Base-by-base conservation (phyloP, 2,888 invertebrate species). In the Amitus sp. region DNA sequence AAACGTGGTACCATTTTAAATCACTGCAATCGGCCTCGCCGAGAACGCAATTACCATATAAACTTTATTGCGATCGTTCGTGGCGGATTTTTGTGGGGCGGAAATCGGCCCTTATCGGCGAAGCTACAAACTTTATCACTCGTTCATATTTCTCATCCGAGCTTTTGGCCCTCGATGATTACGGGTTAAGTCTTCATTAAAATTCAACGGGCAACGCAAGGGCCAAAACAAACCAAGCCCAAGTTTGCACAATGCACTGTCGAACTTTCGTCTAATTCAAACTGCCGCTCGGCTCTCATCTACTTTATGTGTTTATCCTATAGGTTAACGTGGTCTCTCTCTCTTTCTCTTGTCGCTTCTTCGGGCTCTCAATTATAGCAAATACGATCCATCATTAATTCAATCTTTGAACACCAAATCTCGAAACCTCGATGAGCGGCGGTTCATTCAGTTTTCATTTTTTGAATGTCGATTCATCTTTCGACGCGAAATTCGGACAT, bases 211-310 rank as follows among this genome's bases (percentile, higher is more conserved):
- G 30, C 30, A 58, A 51, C 50, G 43, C 50, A 42, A 18, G 48
- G 55, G 39, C 55, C 55, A 63, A 63, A 55, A 51, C 58, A 58
- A 63, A 59, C 62, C 58, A 54, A 51, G 54, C 58, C 28, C 55
- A 63, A 56, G 63, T 64, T 64, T 64, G 60, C 63, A 59, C 63
- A 64, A 64, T 56, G 55, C 55, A 34, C 49, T 63, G 63, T 55
- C 63, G 52, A 63, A 58, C 63, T 59, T 63, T 63, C 63, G 45
- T 59, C 58, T 59, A 59, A 59, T 63, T 63, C 55, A 45, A 58
- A 59, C 48, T 59, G 55, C 58, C 55, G 51, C 47, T 51, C 58
- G 47, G 63, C 51, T 63, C 58, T 63, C 59, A 59, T 63, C 63
- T 57, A 47, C 57, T 62, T 58, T 55, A 63, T 59, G 52, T 59